Base-by-base conservation (phyloP, 2,113 vertebrate genomes). In the Alouatta palliata region DNA sequence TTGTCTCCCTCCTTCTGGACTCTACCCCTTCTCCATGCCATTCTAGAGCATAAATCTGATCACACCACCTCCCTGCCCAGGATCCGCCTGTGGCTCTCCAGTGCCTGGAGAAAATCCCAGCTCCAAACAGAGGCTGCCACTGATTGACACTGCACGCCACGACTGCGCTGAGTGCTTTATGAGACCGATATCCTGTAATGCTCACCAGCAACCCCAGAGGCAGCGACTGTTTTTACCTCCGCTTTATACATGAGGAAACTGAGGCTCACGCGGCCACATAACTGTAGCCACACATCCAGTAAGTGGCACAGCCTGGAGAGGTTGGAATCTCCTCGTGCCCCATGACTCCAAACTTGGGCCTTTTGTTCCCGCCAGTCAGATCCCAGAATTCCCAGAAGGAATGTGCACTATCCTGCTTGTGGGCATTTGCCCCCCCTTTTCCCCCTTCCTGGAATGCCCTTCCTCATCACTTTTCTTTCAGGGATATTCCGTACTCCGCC, bases 371-470 rank as follows among this genome's bases (percentile, higher is more conserved):
- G 9, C 45, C 47, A 2, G 76, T 87, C 73, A 68, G 56, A 92
- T 64, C 75, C 73, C 82, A 94, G 96, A 27, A 49, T 87, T 49
- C 90, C n/a, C 76, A 30, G 87, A 79, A 82, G 80, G 52, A 87
- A 95, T 90, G 43, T 35, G 6, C 1, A 75, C 3, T 19, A 76
- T 79, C 70, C 73, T 90, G 76, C 47, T 64, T 23, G 14, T 71
- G 45, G 81, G 66, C 83, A 83, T 71, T 45, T 79, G 70, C 23
- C 45, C 32, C 68, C 66, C 43, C 35, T 35, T 0, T 49, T 4
- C 32, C 43, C 20, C 32, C 66, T 0, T 0, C 58, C 70, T 66
- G 85, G 49, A 88, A 90, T 16, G 16, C 8, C 14, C 45, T 90
- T 93, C 58, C 58, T 95, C n/a, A 54, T 61, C 61, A 21, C 49